phyloP scores from a whole-genome alignment of 1,140 invertebrate genomes.

The Manduca sexta region DNA sequence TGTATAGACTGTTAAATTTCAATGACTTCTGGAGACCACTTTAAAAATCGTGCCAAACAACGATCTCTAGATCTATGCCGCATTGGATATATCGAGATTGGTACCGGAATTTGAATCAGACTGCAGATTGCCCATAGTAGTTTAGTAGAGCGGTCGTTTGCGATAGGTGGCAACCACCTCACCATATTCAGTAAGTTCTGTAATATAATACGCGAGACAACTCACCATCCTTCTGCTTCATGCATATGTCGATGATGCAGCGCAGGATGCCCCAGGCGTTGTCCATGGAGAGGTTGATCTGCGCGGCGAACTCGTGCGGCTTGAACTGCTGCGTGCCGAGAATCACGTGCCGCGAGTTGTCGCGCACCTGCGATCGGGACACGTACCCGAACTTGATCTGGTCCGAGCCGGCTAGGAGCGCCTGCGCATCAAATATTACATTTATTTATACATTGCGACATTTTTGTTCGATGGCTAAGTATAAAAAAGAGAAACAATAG shows the following conservation, averaged over 20 bases:
- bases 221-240: constrained; percentile 97
- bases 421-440: constrained; percentile 54
- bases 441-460: no score
- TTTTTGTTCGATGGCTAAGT: no score
- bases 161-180: no score
- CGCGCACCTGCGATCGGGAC: constrained; percentile 92
- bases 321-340: constrained; percentile 99
- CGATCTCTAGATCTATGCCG: no score
- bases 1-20: no score
- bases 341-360: constrained; percentile 97
- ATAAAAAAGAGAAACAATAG: neutral
- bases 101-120: no score
- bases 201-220: neutral
- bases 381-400: constrained; percentile 99
- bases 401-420: constrained; percentile 96
- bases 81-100: no score
- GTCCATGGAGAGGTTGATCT: constrained; percentile 99
- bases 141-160: no score
- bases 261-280: constrained; percentile 99
- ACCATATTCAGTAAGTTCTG: neutral
- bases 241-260: constrained; percentile 98
- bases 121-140: no score
- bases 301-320: constrained; percentile 97
- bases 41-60: no score
- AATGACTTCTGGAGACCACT: no score